Conservation (phyloP, 2,113 vertebrate species). For the Embiotoca jacksoni region DNA sequence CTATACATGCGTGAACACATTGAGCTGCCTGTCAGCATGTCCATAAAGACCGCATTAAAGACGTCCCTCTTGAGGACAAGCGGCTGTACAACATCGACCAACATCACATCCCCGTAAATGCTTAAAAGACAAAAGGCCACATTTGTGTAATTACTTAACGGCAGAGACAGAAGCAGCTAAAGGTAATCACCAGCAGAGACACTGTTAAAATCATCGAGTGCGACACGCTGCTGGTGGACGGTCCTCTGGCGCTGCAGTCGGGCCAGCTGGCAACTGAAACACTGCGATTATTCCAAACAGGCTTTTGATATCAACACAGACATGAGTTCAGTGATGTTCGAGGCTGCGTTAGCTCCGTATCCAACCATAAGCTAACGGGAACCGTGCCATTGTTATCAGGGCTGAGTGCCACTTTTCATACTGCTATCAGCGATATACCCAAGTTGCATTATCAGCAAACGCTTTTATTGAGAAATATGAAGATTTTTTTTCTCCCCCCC, state of each 20-base stretch:
- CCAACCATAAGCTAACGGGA: background rate
- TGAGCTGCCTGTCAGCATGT: background rate
- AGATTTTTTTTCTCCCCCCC: background rate
- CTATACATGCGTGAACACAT: background rate
- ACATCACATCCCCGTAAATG: background rate
- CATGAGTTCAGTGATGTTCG: background rate
- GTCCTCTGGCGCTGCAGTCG: conserved; percentile 12
- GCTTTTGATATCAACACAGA: conserved; percentile 20
- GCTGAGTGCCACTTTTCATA: background rate
- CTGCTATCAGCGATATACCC: background rate
- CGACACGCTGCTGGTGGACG: conserved; percentile 1
- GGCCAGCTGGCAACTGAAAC: conserved; percentile 37
- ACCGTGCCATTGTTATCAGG: background rate
- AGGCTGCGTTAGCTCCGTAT: background rate
- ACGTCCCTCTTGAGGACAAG: background rate
- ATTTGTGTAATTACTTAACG: conserved; percentile 15
- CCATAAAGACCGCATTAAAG: background rate
- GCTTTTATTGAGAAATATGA: background rate
- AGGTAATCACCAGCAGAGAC: conserved; percentile 2
- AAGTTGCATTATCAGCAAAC: background rate
- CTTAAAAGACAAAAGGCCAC: background rate
- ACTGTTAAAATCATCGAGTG: conserved; percentile 1
- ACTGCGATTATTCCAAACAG: conserved; percentile 4
- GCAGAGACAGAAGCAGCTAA: conserved; percentile 13
- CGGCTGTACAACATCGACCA: background rate